Base-by-base conservation (phyloP, 2,888 invertebrate genomes). In the Tryphoninae sp. region DNA sequence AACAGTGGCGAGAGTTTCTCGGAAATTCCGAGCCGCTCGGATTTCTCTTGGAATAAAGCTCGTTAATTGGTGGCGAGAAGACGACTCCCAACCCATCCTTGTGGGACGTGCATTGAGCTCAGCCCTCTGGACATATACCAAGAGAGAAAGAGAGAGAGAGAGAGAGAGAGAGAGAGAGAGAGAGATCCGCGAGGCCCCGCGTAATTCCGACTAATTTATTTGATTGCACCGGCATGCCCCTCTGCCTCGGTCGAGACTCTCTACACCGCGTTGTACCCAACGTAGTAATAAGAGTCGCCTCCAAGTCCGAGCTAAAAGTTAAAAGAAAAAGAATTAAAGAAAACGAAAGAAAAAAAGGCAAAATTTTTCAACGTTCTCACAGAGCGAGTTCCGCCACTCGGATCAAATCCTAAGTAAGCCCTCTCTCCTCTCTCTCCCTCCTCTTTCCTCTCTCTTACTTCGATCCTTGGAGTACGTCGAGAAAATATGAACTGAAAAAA, bases 181-280 rank as follows among this genome's bases (percentile, higher is more conserved):
- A 33, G 80, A 82, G 49, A 53, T 65, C 53, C 61, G 62, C 61
- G 75, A 71, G 67, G 78, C 33, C 79, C 68, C 83, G 87, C 87
- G 88, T 88, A 88, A 88, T 88, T 88, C 86, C 87, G 86, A 88
- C 88, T 88, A 89, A 89, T 89, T 89, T 88, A 88, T 89, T 88
- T 88, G 88, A 89, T 89, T 88, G 87, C 87, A 74, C 84, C 86
- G 76, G 82, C 84, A 81, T 84, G 85, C 85, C 78, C 84, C 84
- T 59, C 80, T 84, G 84, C 78, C 77, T 80, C 59, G 78, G 65
- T 59, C 65, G 58, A 65, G 33, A 33, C 33, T 33, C 67, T 76
- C 71, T 55, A 19, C 61, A 62, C 76, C 22, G 51, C 68, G 59
- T 62, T 59, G 72, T 64, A 33, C 65, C 78, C 74, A 33, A 33